phyloP scores from a whole-genome alignment of 2,797 vertebrate species.

The Cyprinella venusta region DNA sequence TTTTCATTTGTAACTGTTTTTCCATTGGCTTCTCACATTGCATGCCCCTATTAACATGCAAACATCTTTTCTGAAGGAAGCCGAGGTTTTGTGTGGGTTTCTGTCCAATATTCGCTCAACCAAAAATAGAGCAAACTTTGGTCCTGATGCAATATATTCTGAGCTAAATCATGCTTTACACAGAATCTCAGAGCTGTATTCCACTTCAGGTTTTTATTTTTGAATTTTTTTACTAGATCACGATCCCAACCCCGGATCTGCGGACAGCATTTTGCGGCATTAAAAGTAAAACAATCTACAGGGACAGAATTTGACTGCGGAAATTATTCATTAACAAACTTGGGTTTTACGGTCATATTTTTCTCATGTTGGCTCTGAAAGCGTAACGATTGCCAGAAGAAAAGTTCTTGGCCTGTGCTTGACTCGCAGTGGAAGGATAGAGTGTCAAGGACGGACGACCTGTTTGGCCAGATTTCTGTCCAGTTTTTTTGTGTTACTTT shows the following conservation, averaged over 20 bases:
- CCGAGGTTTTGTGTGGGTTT: constrained; percentile 50
- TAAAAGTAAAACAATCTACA: constrained; percentile 53
- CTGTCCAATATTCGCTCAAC: constrained; percentile 33
- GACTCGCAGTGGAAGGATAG: constrained; percentile 39
- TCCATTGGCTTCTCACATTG: no score
- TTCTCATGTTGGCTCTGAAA: constrained; percentile 38
- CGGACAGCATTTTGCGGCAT: constrained; percentile 36
- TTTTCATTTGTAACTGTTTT: neutral
- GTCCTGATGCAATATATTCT: constrained; percentile 46
- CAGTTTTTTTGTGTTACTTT: constrained; percentile 8
- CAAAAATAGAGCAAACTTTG: constrained; percentile 46
- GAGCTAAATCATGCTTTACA: constrained; percentile 45
- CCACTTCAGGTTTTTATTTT: constrained; percentile 45
- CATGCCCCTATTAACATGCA: neutral
- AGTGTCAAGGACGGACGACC: constrained; percentile 40
- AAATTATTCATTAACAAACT: constrained; percentile 60
- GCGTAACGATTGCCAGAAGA: constrained; percentile 24
- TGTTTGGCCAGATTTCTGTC: constrained; percentile 32
- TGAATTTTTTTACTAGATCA: neutral
- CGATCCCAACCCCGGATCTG: constrained; percentile 28
- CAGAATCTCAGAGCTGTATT: constrained; percentile 38
- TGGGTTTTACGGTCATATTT: constrained; percentile 49
- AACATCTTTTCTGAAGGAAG: constrained; percentile 29
- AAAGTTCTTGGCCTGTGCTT: constrained; percentile 37
- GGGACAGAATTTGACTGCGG: constrained; percentile 49